These are phyloP conservation scores for Muntiacus reevesi DNA, from an alignment of 2,113 vertebrate species.

Conservation along the genomic window DNA sequence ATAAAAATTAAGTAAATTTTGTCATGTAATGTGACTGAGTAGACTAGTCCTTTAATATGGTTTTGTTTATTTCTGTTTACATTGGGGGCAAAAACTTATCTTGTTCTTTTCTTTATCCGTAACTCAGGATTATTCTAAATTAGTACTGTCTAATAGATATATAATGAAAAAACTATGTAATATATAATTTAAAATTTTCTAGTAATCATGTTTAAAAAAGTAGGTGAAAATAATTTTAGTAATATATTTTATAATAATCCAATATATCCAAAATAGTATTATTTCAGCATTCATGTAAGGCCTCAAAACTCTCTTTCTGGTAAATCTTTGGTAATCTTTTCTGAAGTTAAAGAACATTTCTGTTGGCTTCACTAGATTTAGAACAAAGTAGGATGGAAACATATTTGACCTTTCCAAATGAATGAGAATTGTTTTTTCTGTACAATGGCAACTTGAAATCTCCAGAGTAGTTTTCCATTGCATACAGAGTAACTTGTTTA, in stretches of 20 bases:
- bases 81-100: not conserved
- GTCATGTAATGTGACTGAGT: not conserved
- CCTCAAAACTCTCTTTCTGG: not conserved
- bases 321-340: not conserved
- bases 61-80: not conserved
- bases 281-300: not conserved
- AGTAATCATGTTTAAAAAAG: not conserved
- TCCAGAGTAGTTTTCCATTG: not conserved
- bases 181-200: slow-evolving; percentile 6
- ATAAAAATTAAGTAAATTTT: not conserved
- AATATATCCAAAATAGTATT: not conserved
- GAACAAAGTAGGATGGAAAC: not conserved
- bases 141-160: not conserved
- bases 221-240: not conserved
- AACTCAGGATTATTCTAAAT: not conserved
- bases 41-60: not conserved
- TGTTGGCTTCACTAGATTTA: not conserved
- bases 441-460: not conserved
- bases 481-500: slow-evolving; percentile 2
- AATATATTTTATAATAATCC: not conserved
- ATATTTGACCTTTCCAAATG: slow-evolving; percentile 19
- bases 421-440: not conserved
- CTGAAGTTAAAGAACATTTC: not conserved
- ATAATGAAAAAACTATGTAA: not conserved
- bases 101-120: not conserved